Evolutionary conservation across 2,797 vertebrate genomes (phyloP).

Genomic region (Peromyscus melanophrys): DNA sequence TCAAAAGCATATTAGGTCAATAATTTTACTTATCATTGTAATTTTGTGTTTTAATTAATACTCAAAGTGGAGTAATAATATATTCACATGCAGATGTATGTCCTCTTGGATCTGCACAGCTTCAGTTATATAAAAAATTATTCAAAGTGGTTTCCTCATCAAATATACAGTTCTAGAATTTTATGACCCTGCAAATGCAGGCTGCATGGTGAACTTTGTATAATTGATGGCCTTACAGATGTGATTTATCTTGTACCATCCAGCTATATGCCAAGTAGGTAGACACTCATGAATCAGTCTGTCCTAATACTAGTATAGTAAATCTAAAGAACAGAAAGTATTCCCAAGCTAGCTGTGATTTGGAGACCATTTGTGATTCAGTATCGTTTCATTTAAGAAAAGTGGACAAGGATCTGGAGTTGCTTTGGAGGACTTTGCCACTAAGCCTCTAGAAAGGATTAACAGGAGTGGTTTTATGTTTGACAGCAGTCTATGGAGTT

Average conservation of each 20-base stretch:
- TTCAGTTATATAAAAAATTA: slow-evolving; percentile 29
- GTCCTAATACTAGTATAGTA: not conserved
- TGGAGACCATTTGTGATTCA: not conserved
- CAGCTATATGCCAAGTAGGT: not conserved
- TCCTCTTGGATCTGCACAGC: not conserved
- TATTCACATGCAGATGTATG: not conserved
- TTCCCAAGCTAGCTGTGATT: not conserved
- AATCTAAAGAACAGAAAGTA: slow-evolving; percentile 9
- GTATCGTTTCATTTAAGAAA: slow-evolving; percentile 15
- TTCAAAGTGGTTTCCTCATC: slow-evolving; percentile 8
- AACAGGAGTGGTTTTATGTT: slow-evolving; percentile 81
- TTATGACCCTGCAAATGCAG: not conserved
- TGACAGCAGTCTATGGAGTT: slow-evolving; percentile 78
- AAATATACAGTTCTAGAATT: slow-evolving; percentile 12
- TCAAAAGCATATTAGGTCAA: not conserved
- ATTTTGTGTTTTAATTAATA: slow-evolving; percentile 39
- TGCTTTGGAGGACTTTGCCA: slow-evolving; percentile 76
- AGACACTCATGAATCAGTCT: not conserved
- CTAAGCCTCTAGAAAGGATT: slow-evolving; percentile 81
- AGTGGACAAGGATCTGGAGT: slow-evolving; percentile 52
- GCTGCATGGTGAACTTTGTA: not conserved
- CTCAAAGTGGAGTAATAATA: slow-evolving; percentile 17
- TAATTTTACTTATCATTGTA: not conserved
- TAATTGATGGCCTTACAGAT: not conserved
- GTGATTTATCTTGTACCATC: not conserved